These are phyloP conservation scores for Tetragnatha versicolor DNA, from an alignment of 1,140 invertebrate genomes.

Conservation along the genomic window DNA sequence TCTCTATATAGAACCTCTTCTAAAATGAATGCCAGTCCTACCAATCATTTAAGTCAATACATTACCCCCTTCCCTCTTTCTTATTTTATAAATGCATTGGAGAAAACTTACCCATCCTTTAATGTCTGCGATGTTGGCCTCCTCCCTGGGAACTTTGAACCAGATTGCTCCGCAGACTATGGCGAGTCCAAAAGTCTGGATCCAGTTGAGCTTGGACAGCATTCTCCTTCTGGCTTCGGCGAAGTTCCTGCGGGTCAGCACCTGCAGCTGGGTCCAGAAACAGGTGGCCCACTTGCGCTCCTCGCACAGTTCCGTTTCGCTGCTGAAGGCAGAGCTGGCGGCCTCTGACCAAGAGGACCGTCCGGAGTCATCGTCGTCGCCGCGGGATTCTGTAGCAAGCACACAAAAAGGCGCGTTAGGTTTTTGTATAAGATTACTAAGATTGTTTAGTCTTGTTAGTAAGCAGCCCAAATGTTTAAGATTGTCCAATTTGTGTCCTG, in stretches of 20 bases:
- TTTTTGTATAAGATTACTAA: neutral
- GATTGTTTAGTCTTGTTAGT: no score
- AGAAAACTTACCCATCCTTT: conserved; percentile 73
- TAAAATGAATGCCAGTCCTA: no score
- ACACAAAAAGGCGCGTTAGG: no score
- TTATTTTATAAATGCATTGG: neutral
- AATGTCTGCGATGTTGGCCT: conserved; percentile 79
- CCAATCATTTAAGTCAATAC: no score
- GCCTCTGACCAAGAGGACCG: conserved; percentile 75
- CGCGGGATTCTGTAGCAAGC: conserved; percentile 26
- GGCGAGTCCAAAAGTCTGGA: conserved; percentile 79
- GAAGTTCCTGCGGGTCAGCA: conserved; percentile 80
- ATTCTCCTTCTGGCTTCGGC: conserved; percentile 79
- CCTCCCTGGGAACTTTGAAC: conserved; percentile 78
- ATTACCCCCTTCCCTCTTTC: neutral
- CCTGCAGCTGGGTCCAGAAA: conserved; percentile 82
- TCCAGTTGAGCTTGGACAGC: conserved; percentile 81
- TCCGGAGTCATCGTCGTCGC: conserved; percentile 72
- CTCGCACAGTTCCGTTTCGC: conserved; percentile 60
- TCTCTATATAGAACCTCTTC: no score
- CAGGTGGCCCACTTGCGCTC: conserved; percentile 75
- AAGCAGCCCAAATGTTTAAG: no score
- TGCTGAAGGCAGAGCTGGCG: conserved; percentile 68
- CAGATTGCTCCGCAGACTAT: conserved; percentile 79
- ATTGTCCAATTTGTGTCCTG: no score